Evolutionary conservation across 1,140 invertebrate genomes (phyloP).

Genomic region (Mizuhopecten yessoensis): DNA sequence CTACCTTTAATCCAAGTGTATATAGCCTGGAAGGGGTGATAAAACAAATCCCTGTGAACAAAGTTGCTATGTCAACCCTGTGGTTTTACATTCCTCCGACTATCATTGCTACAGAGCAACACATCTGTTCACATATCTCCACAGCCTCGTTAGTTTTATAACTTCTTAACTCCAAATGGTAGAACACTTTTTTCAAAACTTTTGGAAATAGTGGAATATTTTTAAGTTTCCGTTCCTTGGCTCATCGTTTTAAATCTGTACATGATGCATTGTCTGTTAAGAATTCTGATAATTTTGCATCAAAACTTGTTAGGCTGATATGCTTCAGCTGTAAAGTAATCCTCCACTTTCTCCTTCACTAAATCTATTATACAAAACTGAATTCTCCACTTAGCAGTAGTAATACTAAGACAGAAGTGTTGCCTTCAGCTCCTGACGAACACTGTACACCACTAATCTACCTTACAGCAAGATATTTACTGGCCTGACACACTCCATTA

Average conservation of each 20-base stretch:
- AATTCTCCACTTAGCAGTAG: background rate
- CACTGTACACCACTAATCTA: conserved; percentile 10
- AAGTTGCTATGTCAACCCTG: background rate
- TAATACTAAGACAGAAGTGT: background rate
- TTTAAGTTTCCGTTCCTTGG: background rate
- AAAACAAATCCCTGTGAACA: background rate
- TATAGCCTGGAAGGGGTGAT: background rate
- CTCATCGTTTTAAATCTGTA: background rate
- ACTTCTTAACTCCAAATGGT: background rate
- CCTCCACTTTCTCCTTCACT: no score
- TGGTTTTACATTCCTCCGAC: background rate
- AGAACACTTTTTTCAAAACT: background rate
- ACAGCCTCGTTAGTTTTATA: background rate
- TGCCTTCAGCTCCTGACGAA: background rate
- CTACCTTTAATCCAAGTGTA: background rate
- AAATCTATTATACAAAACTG: background rate
- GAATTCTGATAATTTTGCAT: background rate
- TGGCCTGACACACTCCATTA: conserved; percentile 15
- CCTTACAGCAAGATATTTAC: background rate
- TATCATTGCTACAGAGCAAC: background rate
- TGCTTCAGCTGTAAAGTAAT: no score
- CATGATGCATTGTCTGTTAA: background rate
- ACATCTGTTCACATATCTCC: background rate
- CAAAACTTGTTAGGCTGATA: background rate
- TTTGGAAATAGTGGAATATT: background rate